Percentiles rank a stretch among this genome's conserved stretches.
Evolutionary conservation across 2,888 invertebrate genomes (phyloP).

Genomic region (Caenorhabditis sp.): DNA sequence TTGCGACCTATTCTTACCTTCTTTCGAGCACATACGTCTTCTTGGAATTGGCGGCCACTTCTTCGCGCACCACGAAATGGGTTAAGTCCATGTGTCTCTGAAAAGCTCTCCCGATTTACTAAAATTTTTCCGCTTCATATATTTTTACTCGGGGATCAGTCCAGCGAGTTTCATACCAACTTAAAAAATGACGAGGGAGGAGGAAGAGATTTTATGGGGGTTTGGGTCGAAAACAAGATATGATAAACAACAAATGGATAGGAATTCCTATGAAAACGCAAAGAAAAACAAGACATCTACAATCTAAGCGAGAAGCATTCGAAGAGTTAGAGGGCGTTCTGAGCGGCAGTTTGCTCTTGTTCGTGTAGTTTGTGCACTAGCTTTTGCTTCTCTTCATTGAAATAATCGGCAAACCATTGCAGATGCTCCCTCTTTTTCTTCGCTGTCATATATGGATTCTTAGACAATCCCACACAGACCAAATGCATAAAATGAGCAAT

Average conservation of each 20-base stretch:
- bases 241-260: constrained; percentile 10
- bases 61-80: too few species aligned
- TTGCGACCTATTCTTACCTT: too few species aligned
- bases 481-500: constrained; percentile 97
- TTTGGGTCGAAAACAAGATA: background rate
- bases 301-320: background rate
- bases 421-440: constrained; percentile 91
- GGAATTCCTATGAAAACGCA: background rate
- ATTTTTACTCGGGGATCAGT: constrained; percentile 29
- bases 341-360: constrained; percentile 67
- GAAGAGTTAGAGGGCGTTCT: constrained; percentile 46
- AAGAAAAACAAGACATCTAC: background rate
- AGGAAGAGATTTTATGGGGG: constrained; percentile 1
- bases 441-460: constrained; percentile 92
- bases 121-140: constrained; percentile 15
- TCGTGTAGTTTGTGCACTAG: constrained; percentile 67
- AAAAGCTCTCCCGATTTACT: too few species aligned
- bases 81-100: too few species aligned
- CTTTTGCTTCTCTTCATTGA: constrained; percentile 66
- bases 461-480: constrained; percentile 87
- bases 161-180: constrained; percentile 12
- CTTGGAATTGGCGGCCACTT: too few species aligned
- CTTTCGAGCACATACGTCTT: too few species aligned
- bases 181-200: background rate
- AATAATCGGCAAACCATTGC: constrained; percentile 87